phyloP scores from a whole-genome alignment of 2,113 vertebrate genomes.

The Cavia aperea region DNA sequence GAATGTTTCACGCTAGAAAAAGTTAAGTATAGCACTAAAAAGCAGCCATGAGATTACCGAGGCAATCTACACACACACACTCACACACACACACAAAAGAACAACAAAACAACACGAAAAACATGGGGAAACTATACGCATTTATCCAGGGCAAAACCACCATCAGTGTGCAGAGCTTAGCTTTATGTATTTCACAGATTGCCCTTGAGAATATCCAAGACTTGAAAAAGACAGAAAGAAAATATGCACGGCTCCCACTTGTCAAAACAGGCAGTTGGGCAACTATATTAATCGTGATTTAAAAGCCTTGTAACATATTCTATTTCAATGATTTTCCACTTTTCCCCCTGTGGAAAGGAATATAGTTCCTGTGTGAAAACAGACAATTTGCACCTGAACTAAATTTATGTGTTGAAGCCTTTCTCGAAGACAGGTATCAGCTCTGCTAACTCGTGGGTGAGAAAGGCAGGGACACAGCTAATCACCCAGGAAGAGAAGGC shows the following conservation, averaged over 20 bases:
- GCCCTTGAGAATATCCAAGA: slow-evolving; percentile 35
- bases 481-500: background rate
- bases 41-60: slow-evolving; percentile 40
- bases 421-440: background rate
- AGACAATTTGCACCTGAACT: slow-evolving; percentile 11
- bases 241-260: slow-evolving; percentile 36
- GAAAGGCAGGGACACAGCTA: background rate
- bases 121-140: slow-evolving; percentile 7
- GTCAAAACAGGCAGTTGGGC: slow-evolving; percentile 56
- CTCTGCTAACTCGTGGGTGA: background rate
- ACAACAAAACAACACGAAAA: background rate
- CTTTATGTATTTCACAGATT: slow-evolving; percentile 39
- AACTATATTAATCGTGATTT: slow-evolving; percentile 38
- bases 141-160: slow-evolving; percentile 52
- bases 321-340: slow-evolving; percentile 4
- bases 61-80: slow-evolving; percentile 18
- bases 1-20: slow-evolving; percentile 51
- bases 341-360: background rate
- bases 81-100: background rate
- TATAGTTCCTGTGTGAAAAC: background rate
- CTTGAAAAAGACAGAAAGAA: slow-evolving; percentile 48
- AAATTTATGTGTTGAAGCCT: background rate
- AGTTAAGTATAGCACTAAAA: slow-evolving; percentile 47
- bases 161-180: slow-evolving; percentile 20
- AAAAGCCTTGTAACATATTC: slow-evolving; percentile 36